These are phyloP conservation scores for Apostichopus parvimensis DNA, from an alignment of 35 echinoderm and acorn worm species.

Conservation along the genomic window DNA sequence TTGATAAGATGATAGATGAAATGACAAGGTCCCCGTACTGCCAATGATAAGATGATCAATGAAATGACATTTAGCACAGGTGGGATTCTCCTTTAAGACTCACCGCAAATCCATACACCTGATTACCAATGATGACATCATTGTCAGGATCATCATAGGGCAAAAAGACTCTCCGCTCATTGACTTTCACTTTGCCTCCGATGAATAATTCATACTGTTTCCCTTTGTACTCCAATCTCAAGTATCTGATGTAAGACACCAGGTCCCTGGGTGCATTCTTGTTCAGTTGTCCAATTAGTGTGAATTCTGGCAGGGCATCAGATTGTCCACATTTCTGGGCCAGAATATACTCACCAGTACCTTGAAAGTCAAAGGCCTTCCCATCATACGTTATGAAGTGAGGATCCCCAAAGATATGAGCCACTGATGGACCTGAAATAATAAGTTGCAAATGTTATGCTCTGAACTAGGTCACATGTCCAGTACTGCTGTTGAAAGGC, in stretches of 20 bases:
- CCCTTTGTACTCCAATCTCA: neutral
- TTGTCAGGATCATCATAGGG: neutral
- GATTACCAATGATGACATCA: neutral
- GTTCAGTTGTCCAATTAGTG: neutral
- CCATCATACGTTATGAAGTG: conserved; percentile 38
- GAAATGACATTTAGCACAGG: too few relatives aligned
- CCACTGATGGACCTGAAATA: conserved; percentile 4
- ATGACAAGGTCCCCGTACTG: too few relatives aligned
- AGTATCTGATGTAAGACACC: neutral
- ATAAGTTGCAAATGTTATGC: too few relatives aligned
- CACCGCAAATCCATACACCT: conserved; percentile 14
- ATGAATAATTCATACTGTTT: neutral
- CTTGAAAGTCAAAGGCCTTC: conserved; percentile 21
- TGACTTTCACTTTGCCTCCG: neutral
- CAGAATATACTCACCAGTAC: conserved; percentile 32
- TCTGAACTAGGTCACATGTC: too few relatives aligned
- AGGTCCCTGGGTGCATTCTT: neutral
- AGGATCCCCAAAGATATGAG: conserved; percentile 43
- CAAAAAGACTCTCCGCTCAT: neutral
- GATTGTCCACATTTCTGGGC: conserved; percentile 20
- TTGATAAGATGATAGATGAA: too few relatives aligned
- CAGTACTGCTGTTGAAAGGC: too few relatives aligned
- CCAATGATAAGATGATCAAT: too few relatives aligned
- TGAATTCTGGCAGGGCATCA: neutral
- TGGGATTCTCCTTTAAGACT: neutral